A percentile compares a stretch with the other conserved stretches of the same genome.
phyloP scores from a whole-genome alignment of 2,888 invertebrate species.

The Apeira syringaria region DNA sequence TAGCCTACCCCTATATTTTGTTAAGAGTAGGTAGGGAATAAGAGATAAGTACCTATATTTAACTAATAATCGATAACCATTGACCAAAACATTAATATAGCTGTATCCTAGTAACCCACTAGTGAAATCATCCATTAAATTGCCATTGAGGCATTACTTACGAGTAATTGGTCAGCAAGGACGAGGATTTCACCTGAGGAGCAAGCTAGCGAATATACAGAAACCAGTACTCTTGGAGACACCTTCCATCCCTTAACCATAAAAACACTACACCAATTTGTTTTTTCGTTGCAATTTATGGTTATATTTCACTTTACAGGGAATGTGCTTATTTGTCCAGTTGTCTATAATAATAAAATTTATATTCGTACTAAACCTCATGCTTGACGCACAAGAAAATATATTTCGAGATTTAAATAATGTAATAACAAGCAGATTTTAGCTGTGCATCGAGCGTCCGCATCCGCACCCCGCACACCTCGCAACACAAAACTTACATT shows the following conservation, averaged over 20 bases:
- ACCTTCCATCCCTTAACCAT: conserved; percentile 11
- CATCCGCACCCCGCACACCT: conserved; percentile 24
- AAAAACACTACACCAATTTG: conserved; percentile 7
- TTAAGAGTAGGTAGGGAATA: no score
- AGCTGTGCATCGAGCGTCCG: conserved; percentile 34
- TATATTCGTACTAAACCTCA: conserved; percentile 1
- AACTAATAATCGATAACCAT: conserved; percentile 38
- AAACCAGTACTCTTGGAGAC: not conserved
- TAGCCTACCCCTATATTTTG: no score
- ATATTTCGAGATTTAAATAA: conserved; percentile 30
- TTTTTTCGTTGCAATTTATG: conserved; percentile 3
- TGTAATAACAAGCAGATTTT: conserved; percentile 28
- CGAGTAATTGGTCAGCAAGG: conserved; percentile 6
- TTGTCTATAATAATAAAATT: not conserved
- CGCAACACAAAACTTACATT: no score
- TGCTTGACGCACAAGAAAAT: conserved; percentile 16
- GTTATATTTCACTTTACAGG: conserved; percentile 2
- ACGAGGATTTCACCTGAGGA: conserved; percentile 12
- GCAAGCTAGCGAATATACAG: conserved; percentile 14
- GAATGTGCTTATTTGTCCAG: not conserved
- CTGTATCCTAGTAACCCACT: conserved; percentile 13
- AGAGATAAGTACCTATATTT: no score
- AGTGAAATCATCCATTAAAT: conserved; percentile 19
- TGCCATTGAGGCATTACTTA: conserved; percentile 13
- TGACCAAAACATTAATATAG: conserved; percentile 27